These are phyloP conservation scores for Tichodroma muraria DNA, from an alignment of 2,113 vertebrate species.

Conservation along the genomic window DNA sequence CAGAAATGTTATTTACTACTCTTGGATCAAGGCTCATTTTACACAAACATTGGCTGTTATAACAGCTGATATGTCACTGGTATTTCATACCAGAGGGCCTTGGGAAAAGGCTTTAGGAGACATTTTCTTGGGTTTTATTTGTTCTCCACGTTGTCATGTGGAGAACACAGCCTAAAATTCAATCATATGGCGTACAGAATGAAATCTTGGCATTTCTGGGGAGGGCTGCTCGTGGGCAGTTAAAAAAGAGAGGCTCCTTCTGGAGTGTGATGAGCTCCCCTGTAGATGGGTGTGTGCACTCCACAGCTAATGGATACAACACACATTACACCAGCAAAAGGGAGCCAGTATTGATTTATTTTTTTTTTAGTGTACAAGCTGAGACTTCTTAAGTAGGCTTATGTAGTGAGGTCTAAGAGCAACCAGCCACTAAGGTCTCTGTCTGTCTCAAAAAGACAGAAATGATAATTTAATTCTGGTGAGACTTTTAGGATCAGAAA, in stretches of 20 bases:
- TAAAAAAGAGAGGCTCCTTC: not conserved
- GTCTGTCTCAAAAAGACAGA: not conserved
- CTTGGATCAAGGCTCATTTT: conserved; percentile 6
- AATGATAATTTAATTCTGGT: not conserved
- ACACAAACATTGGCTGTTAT: not conserved
- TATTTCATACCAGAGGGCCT: not conserved
- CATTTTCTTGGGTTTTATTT: not conserved
- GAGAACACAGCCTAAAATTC: not conserved
- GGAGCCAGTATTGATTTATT: not conserved
- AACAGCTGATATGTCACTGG: not conserved
- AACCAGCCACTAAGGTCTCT: not conserved
- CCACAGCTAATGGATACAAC: not conserved
- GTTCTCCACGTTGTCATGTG: not conserved
- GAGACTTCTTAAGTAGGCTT: not conserved
- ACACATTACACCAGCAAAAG: not conserved
- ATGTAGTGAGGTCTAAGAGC: not conserved
- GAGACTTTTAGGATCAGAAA: not conserved
- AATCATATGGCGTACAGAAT: not conserved
- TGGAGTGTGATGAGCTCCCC: not conserved
- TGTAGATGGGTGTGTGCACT: rapidly evolving
- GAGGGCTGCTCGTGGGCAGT: not conserved
- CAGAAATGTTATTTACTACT: conserved; percentile 8
- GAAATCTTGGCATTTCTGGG: not conserved
- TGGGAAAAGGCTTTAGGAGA: not conserved
- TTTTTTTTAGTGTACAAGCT: not conserved